Evolutionary conservation across 2,113 vertebrate genomes (phyloP).

Genomic region (Brachypodius melanocephalos): DNA sequence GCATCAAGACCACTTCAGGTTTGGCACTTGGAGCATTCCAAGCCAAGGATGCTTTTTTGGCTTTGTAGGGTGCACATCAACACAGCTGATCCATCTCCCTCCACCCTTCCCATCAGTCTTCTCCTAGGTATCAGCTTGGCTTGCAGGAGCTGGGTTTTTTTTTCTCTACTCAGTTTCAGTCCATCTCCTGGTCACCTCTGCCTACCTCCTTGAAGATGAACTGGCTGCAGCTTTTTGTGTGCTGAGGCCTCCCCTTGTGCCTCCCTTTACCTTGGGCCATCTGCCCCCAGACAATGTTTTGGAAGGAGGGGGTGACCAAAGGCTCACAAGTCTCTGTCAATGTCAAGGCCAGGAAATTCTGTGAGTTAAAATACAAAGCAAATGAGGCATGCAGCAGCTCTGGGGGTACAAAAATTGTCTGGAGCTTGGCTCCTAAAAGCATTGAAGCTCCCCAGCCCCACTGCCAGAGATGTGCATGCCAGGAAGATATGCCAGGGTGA

Average conservation of each 20-base stretch:
- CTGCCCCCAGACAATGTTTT: not conserved
- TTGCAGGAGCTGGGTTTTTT: not conserved
- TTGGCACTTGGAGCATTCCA: not conserved
- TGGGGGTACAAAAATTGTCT: not conserved
- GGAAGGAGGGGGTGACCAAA: not conserved
- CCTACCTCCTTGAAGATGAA: not conserved
- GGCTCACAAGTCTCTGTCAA: not conserved
- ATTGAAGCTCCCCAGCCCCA: accelerated
- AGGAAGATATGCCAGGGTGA: not conserved
- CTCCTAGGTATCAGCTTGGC: not conserved
- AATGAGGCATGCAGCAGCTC: not conserved
- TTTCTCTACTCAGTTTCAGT: not conserved
- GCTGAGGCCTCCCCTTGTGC: not conserved
- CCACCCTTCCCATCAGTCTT: not conserved
- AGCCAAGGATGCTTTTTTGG: not conserved
- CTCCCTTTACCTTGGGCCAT: not conserved
- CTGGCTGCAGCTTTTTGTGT: not conserved
- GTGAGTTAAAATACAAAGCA: not conserved
- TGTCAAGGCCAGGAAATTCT: not conserved
- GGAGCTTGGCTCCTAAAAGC: not conserved
- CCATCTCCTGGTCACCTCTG: not conserved
- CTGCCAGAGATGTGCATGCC: not conserved
- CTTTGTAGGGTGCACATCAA: not conserved
- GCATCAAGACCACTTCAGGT: not conserved
- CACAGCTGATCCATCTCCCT: not conserved